Conservation (phyloP, 2,888 invertebrate genomes). For the Melangyna quadrimaculata region DNA sequence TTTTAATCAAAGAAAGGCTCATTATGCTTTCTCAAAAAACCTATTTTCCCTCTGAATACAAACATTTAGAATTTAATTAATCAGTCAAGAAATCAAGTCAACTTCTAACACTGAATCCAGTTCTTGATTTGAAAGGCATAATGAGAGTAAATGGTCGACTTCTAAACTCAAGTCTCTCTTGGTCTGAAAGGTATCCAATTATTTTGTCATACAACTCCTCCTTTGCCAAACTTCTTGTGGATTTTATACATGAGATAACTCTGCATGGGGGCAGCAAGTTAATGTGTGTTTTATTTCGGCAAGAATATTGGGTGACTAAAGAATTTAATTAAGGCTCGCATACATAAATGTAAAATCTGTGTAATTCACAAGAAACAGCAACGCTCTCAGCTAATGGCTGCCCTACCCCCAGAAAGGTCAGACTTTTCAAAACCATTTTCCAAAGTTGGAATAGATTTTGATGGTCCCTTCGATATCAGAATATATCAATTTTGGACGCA, state of each 20-base stretch:
- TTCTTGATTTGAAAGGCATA: constrained; percentile 13
- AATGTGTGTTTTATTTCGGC: not conserved
- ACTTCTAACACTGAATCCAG: constrained; percentile 42
- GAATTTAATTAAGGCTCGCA: constrained; percentile 2
- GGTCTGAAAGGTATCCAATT: constrained; percentile 16
- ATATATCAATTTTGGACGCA: too few species aligned
- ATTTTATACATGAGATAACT: constrained; percentile 11
- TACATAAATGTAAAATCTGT: constrained; percentile 37
- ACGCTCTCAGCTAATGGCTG: too few species aligned
- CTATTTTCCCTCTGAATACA: not conserved
- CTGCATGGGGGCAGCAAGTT: constrained; percentile 19
- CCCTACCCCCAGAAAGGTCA: too few species aligned
- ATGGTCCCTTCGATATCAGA: too few species aligned
- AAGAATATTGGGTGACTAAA: constrained; percentile 22
- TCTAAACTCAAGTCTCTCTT: not conserved
- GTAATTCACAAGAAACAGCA: constrained; percentile 36
- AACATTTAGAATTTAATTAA: not conserved
- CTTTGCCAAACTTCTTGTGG: not conserved
- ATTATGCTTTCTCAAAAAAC: constrained; percentile 6
- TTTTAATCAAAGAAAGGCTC: not conserved
- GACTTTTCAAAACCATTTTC: too few species aligned
- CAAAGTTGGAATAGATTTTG: too few species aligned
- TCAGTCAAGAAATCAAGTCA: constrained; percentile 19
- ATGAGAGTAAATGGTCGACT: constrained; percentile 44
- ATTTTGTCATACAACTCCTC: constrained; percentile 16